A percentile compares a stretch with the other conserved stretches of the same genome.
phyloP scores from a whole-genome alignment of 1,140 invertebrate species.

The Trachymyrmex septentrionalis region DNA sequence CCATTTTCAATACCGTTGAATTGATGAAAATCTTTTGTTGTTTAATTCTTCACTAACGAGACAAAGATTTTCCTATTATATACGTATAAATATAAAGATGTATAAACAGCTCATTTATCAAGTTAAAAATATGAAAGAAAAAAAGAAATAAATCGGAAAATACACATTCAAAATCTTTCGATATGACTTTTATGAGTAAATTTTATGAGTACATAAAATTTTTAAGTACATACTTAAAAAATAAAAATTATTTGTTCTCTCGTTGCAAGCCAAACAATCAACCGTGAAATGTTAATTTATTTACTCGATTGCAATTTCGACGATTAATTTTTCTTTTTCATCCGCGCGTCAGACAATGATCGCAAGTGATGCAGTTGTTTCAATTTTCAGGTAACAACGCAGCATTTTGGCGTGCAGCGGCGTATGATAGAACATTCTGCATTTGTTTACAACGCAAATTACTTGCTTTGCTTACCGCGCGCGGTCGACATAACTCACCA shows the following conservation, averaged over 20 bases:
- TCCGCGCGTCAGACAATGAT: not conserved
- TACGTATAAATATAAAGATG: no score
- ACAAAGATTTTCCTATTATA: not conserved
- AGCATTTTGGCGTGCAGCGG: not conserved
- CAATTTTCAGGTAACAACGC: not conserved
- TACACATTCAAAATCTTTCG: not conserved
- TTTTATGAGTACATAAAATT: not conserved
- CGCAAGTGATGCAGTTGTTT: not conserved
- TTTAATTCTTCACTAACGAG: not conserved
- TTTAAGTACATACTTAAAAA: not conserved
- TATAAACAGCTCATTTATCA: no score
- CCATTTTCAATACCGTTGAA: not conserved
- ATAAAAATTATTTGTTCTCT: not conserved
- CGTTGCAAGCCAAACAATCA: not conserved
- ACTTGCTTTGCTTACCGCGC: conserved; percentile 11
- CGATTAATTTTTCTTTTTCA: not conserved
- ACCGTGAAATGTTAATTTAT: not conserved
- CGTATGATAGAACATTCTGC: not conserved
- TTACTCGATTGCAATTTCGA: not conserved
- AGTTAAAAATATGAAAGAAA: no score
- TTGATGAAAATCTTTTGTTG: not conserved
- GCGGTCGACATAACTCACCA: conserved; percentile 16
- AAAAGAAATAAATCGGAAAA: no score
- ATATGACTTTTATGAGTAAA: not conserved
- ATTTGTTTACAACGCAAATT: conserved; percentile 38